Conservation (phyloP, 2,113 vertebrate species). For the Orthonyx spaldingii region DNA sequence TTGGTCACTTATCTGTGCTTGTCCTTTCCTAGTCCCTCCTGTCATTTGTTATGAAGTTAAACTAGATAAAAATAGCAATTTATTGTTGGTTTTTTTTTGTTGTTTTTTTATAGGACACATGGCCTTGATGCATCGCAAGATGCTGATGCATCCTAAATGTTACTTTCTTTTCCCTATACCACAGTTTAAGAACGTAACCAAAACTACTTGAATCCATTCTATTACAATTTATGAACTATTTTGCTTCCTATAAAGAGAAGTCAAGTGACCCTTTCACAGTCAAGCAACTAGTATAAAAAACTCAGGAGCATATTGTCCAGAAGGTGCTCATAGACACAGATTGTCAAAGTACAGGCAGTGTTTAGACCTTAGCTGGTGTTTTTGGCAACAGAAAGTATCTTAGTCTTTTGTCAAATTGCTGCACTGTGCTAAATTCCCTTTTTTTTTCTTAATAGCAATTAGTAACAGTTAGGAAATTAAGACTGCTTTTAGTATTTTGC, state of each 20-base stretch:
- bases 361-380: neutral
- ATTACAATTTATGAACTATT: neutral
- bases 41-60: neutral
- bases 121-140: neutral
- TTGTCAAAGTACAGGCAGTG: accelerated
- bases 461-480: neutral
- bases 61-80: neutral
- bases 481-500: neutral
- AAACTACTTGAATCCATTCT: neutral
- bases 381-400: neutral
- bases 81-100: too few species aligned
- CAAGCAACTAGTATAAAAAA: neutral
- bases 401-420: neutral
- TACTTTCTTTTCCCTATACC: neutral
- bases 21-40: neutral
- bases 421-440: neutral
- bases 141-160: neutral
- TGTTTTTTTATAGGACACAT: neutral
- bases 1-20: neutral
- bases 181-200: neutral
- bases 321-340: neutral
- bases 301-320: neutral
- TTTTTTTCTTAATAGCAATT: neutral
- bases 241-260: neutral
- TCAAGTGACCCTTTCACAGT: neutral